phyloP scores from a whole-genome alignment of 2,888 invertebrate species.

The Punctoribates punctum region DNA sequence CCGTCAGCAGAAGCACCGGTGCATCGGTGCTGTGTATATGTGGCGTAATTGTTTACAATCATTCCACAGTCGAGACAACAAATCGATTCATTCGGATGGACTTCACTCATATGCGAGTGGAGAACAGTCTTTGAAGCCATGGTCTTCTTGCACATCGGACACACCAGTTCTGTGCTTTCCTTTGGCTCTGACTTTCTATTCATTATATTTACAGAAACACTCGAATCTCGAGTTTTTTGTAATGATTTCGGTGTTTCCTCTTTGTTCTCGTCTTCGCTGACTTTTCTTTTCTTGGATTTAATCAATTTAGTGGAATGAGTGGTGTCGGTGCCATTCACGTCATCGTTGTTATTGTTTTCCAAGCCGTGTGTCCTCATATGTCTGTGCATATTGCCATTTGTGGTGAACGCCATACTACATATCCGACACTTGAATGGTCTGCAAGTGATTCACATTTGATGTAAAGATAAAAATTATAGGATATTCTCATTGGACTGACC shows the following conservation, averaged over 20 bases:
- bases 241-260: slow-evolving; percentile 36
- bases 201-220: slow-evolving; percentile 46
- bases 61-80: slow-evolving; percentile 71
- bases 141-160: slow-evolving; percentile 65
- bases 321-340: slow-evolving; percentile 5
- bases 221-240: slow-evolving; percentile 29
- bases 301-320: slow-evolving; percentile 12
- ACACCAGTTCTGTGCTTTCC: slow-evolving; percentile 51
- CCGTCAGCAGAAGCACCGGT: slow-evolving; percentile 3
- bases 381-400: slow-evolving; percentile 79
- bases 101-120: slow-evolving; percentile 63
- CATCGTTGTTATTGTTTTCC: slow-evolving; percentile 31
- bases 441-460: no score
- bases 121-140: slow-evolving; percentile 62
- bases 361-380: slow-evolving; percentile 69
- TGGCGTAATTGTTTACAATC: slow-evolving; percentile 65
- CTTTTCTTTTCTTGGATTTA: slow-evolving; percentile 33
- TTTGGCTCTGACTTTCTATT: slow-evolving; percentile 51
- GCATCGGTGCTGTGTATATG: slow-evolving; percentile 46
- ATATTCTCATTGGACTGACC: background rate
- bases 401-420: slow-evolving; percentile 75
- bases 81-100: slow-evolving; percentile 64
- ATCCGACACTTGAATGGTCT: slow-evolving; percentile 72
- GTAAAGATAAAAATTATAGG: no score
- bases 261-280: slow-evolving; percentile 31